Evolutionary conservation across 2,113 vertebrate species (phyloP), one percentile per base, ranked within the genome.

Genomic region (Chionodraco myersi): DNA sequence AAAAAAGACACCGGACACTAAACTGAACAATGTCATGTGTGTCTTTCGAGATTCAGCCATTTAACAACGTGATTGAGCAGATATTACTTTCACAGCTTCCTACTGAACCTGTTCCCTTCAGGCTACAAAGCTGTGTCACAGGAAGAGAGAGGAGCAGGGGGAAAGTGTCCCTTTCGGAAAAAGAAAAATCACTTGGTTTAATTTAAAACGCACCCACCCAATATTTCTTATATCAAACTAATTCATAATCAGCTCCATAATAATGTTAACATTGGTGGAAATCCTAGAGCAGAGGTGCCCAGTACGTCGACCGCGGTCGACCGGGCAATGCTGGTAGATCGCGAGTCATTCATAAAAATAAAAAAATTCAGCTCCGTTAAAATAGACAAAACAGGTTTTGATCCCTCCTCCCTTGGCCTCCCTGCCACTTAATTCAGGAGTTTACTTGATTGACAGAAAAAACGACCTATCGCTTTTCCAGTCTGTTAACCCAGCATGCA

Each of bases 1-100:
- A 48, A 51, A 45, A 14, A 23, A 59, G 16, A 45, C 62, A 60
- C 1, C 15, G 11, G 6, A 54, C 54, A 56, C 10, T 26, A 7
- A 44, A 52, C 2, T 52, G 47, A 41, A 41, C 36, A 41, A 41
- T 41, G 36, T 41, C 36, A 10, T 15, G 54, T 74, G 23, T 47
- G 16, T 68, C 45, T 60, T 52, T 58, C n/a, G 10, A 68, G 23
- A 45, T 61, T 71, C 36, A 23, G 18, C 34, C 60, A 44, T 62
- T 73, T 34, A 34, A 11, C 11, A 23, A 49, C 15, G n/a, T 21
- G 26, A 66, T 18, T 56, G 11, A 44, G 12, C n/a, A 45, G 16
- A 63, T 63, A 61, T 60, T 10, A 41, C 10, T 45, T 53, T 21
- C 11, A 41, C 11, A n/a, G 9, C 47, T 30, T 66, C 11, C 16